These are phyloP conservation scores for Typhlichthys eigenmanni DNA, from an alignment of 2,797 vertebrate species.

Conservation along the genomic window DNA sequence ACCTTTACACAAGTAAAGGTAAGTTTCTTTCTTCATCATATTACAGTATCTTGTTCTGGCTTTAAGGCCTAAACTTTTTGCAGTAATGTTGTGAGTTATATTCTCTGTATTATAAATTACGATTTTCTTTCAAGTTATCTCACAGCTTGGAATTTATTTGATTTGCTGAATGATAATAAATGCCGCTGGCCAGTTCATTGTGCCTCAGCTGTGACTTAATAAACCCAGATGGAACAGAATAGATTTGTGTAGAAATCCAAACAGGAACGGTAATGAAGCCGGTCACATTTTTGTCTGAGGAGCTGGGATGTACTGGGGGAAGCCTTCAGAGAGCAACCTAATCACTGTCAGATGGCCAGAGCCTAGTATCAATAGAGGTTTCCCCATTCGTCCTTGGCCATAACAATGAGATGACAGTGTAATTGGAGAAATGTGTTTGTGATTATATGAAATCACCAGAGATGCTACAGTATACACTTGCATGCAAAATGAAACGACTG, in stretches of 20 bases:
- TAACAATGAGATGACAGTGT: constrained; percentile 50
- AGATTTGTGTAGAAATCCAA: constrained; percentile 77
- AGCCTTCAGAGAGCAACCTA: constrained; percentile 72
- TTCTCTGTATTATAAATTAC: constrained; percentile 34
- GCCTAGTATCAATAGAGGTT: constrained; percentile 55
- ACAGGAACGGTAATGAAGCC: constrained; percentile 79
- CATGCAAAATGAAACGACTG: constrained; percentile 1
- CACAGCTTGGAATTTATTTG: constrained; percentile 64
- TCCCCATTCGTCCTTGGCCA: constrained; percentile 36
- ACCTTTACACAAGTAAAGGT: no score
- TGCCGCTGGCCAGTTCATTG: constrained; percentile 48
- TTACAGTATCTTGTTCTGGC: neutral
- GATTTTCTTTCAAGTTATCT: constrained; percentile 63
- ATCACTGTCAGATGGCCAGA: constrained; percentile 82
- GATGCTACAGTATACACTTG: constrained; percentile 3
- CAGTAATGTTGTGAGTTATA: no score
- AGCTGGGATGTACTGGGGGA: constrained; percentile 61
- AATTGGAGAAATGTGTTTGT: constrained; percentile 56
- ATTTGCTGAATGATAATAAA: constrained; percentile 70
- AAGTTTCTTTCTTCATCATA: no score
- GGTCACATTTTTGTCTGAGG: constrained; percentile 76
- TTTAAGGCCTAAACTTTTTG: neutral
- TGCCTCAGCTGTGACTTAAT: constrained; percentile 67
- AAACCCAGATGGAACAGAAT: constrained; percentile 73
- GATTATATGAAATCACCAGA: constrained; percentile 21